phyloP scores from a whole-genome alignment of 2,113 vertebrate genomes.

The Motacilla alba region DNA sequence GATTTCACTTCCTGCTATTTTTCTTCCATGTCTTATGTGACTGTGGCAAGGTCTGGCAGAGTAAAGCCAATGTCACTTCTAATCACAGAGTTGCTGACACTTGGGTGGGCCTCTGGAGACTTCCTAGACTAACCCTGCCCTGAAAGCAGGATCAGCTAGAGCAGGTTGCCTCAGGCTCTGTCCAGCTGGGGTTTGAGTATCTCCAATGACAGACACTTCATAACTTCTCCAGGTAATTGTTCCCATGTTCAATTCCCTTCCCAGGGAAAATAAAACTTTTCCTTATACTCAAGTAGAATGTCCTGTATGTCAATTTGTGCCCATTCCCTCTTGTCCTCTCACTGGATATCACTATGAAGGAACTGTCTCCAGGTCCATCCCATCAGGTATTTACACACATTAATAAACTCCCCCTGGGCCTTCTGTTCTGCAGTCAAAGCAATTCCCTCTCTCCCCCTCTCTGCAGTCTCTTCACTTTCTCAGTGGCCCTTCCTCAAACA shows the following conservation, averaged over 20 bases:
- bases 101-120: neutral
- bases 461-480: neutral
- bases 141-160: neutral
- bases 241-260: neutral
- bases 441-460: neutral
- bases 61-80: neutral
- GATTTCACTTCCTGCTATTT: neutral
- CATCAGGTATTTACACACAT: neutral
- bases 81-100: neutral
- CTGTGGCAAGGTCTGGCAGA: neutral
- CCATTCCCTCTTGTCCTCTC: neutral
- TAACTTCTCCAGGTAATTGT: neutral
- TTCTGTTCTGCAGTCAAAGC: neutral
- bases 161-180: neutral
- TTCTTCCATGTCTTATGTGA: neutral
- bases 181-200: neutral
- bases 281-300: neutral
- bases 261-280: neutral
- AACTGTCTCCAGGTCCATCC: neutral
- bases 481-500: neutral
- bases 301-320: neutral
- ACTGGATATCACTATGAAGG: neutral
- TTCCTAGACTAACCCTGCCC: neutral
- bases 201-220: neutral
- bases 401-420: neutral